A percentile compares a stretch with the other conserved stretches of the same genome.
Evolutionary conservation across 2,888 invertebrate genomes (phyloP).

Genomic region (Thymelicus sylvestris): DNA sequence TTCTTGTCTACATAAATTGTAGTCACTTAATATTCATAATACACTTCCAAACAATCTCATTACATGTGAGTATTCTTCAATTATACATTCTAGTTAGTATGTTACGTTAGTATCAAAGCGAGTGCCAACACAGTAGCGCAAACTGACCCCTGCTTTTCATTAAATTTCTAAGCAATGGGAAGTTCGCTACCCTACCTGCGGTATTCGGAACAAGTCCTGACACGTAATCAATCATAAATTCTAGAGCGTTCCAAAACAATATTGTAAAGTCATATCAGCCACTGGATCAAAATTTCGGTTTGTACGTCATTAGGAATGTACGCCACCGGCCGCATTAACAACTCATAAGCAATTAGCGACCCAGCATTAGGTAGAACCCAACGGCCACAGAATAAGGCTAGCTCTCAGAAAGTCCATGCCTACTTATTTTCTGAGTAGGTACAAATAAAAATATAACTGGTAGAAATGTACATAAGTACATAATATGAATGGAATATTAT

Average conservation of each 20-base stretch:
- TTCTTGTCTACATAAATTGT: too few species aligned
- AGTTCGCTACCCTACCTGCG: neutral
- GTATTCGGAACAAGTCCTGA: neutral
- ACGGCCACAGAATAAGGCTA: neutral
- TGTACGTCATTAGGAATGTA: constrained; percentile 32
- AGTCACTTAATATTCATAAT: too few species aligned
- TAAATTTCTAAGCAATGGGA: neutral
- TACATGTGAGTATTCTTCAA: too few species aligned
- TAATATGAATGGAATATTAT: too few species aligned
- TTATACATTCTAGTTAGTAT: too few species aligned
- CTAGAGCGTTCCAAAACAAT: constrained; percentile 5
- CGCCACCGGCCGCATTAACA: constrained; percentile 26
- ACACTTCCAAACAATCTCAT: too few species aligned
- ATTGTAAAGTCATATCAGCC: constrained; percentile 15
- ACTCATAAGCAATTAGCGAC: constrained; percentile 34
- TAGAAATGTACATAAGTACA: too few species aligned
- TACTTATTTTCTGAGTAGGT: neutral
- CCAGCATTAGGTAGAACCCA: constrained; percentile 17
- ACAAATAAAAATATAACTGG: neutral
- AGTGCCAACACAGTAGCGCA: too few species aligned
- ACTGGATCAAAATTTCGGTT: constrained; percentile 25
- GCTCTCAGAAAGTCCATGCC: neutral
- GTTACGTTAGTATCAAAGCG: too few species aligned
- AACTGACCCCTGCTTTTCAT: constrained; percentile 1
- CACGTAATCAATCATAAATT: constrained; percentile 10